Evolutionary conservation across 1,140 invertebrate genomes (phyloP), one percentile per base, ranked within the genome.

Genomic region (Bombus waltoni): DNA sequence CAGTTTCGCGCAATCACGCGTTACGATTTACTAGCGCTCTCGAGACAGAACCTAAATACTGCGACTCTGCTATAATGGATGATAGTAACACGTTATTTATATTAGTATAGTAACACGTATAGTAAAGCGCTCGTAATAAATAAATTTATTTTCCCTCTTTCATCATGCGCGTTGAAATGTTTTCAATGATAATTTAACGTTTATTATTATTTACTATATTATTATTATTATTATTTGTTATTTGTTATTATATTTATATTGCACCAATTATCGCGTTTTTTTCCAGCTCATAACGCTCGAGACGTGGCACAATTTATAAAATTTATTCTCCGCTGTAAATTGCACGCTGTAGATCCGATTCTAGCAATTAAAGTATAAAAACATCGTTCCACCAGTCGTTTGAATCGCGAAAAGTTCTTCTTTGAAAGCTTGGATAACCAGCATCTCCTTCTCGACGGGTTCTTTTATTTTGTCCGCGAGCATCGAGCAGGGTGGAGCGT

Each of bases 331-430:
- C 57, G 44, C 22, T 13, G 53, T 62, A 35, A 75, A 62, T 86
- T 70, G 76, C 44, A 47, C 77, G 66, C 35, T n/a, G 38, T 42
- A 59, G 47, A 87, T 77, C 59, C 68, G 71, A 81, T 85, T 66
- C 71, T 57, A 71, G 47, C 90, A 89, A 91, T 91, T 91, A 91
- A 73, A 68, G 71, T 85, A 79, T 70, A 88, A 88, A 89, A 89
- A 92, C 83, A 87, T 88, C 62, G 70, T 83, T 87, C 87, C 72
- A 74, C 57, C 75, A 79, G 81, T 88, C 78, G 82, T 88, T 81
- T 85, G 85, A 79, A 90, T 82, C 74, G 87, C 86, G 42, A 28
- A 74, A 92, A 88, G 81, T 90, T 91, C 89, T 83, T 75, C 68
- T 80, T 89, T 86, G 68, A 83, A 91, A 87, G 75, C 83, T 90